Conservation (phyloP, 1,140 invertebrate genomes). For the Saccostrea echinata region DNA sequence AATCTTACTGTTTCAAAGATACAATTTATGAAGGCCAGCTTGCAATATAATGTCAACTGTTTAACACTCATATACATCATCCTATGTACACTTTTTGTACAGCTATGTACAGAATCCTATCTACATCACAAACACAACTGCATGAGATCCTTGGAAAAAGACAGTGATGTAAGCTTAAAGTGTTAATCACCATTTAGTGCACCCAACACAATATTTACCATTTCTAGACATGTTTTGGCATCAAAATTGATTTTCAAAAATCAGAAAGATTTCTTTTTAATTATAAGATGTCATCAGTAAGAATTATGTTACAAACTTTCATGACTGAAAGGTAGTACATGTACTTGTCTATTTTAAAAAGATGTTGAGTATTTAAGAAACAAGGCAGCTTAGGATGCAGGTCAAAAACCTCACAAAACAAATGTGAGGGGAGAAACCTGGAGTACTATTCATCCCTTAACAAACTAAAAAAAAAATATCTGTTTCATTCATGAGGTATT, state of each 20-base stretch:
- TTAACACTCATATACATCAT: not conserved
- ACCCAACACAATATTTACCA: not conserved
- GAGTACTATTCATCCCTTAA: not conserved
- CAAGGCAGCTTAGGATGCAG: not conserved
- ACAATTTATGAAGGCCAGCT: slow-evolving; percentile 2
- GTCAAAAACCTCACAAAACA: not conserved
- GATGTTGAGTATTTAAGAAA: not conserved
- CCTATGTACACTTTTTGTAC: not conserved
- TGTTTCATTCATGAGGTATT: not conserved
- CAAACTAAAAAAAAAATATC: not conserved
- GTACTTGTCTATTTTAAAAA: not conserved
- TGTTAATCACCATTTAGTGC: not conserved
- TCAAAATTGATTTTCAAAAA: not conserved
- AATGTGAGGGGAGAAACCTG: not conserved
- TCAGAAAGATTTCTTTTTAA: not conserved
- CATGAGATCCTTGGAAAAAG: slow-evolving; percentile 28
- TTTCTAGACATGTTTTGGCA: not conserved
- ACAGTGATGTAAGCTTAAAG: not conserved
- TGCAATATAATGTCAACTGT: not conserved
- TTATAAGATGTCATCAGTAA: no score
- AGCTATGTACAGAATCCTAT: slow-evolving; percentile 15
- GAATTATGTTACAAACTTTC: no score
- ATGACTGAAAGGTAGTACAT: no score
- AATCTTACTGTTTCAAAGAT: not conserved
- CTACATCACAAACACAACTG: slow-evolving; percentile 24